Evolutionary conservation across 2,797 vertebrate species (phyloP), one percentile per base, ranked within the genome.

Genomic region (Hypotaenidia philippensis): DNA sequence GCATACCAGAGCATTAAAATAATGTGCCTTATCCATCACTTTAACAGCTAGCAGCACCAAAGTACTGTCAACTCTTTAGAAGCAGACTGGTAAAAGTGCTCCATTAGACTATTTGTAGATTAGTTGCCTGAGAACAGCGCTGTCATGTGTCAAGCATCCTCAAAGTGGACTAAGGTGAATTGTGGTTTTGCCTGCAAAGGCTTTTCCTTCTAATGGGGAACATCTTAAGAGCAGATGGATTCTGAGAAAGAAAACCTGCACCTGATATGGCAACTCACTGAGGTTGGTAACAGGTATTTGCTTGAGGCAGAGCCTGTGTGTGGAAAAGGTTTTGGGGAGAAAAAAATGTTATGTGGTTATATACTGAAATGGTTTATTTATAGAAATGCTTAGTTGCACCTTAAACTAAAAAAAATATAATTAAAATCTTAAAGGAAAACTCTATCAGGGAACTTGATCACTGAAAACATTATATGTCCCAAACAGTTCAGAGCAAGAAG

Each of bases 61-160:
- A 59, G 60, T 34, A 49, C 41, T 34, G 68, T 72, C 50, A 82
- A 47, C 49, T 82, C 66, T 93, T 90, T 63, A 87, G 71, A 83
- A 89, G 49, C 77, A 87, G 26, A 63, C 20, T 15, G 3, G 5
- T 76, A 79, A 83, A 91, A 80, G 75, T 20, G 61, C 23, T 80
- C 65, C 72, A 63, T 94, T 82, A 89, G 68, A 68, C 49, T 64
- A 63, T 87, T 75, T 81, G 44, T 53, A 83, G 80, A 90, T 91
- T 40, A 89, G 22, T 57, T 92, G 61, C 44, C 78, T 11, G 17
- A 93, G 75, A 93, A 83, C 21, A 87, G 34, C 8, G 1, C 36
- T 61, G 36, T 53, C 13, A 5, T 19, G 15, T 59, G 36, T 38
- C 40, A 70, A 53, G 29, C 18, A 77, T 64, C 84, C 2, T 1